Percentiles rank a stretch among this genome's conserved stretches.
phyloP scores from a whole-genome alignment of 2,888 invertebrate genomes.

The Coremacera marginata region DNA sequence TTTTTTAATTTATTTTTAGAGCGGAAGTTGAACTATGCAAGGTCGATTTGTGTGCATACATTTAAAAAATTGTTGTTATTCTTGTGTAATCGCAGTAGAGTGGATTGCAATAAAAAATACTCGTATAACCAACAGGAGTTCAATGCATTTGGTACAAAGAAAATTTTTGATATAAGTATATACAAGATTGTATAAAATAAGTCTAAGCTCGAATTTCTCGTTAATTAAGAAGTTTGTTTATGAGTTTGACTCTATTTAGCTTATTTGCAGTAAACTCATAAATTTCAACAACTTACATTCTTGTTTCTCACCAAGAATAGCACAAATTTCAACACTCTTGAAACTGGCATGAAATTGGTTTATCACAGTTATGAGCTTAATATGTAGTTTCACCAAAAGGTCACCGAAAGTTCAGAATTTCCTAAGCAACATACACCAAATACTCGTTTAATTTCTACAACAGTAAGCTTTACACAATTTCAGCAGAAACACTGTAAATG shows the following conservation, averaged over 20 bases:
- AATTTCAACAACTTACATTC: no score
- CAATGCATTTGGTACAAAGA: not conserved
- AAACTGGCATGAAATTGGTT: not conserved
- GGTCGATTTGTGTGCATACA: not conserved
- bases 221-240: not conserved
- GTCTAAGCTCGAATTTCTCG: no score
- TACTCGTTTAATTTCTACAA: not conserved
- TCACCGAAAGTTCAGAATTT: not conserved
- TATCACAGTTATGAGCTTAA: not conserved
- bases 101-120: no score
- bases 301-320: no score
- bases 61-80: not conserved
- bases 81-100: not conserved
- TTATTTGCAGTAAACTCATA: no score
- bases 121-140: no score
- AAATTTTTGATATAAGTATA: no score
- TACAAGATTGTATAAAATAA: no score
- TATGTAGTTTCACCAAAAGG: not conserved
- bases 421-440: not conserved
- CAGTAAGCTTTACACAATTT: not conserved
- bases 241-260: no score
- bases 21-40: slow-evolving; percentile 3
- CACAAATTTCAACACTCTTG: not conserved
- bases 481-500: not conserved
- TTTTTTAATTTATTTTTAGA: not conserved